These are phyloP conservation scores for Chloebia gouldiae DNA, from an alignment of 2,113 vertebrate genomes.

Conservation along the genomic window DNA sequence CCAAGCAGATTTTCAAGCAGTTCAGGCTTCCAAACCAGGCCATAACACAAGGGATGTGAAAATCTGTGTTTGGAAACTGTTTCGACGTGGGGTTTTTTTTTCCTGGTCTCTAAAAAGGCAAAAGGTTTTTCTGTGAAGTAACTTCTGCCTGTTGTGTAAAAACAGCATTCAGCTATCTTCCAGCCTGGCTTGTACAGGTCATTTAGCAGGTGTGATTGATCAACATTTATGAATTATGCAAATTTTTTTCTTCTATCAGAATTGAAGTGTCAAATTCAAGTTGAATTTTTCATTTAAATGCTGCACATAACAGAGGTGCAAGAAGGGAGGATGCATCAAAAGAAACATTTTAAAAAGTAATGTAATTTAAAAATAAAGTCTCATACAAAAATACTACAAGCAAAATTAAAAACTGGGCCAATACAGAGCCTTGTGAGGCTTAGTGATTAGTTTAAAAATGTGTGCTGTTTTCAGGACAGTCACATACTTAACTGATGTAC, in stretches of 20 bases:
- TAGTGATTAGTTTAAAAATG: not conserved
- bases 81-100: not conserved
- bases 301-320: not conserved
- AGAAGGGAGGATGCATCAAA: not conserved
- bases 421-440: not conserved
- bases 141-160: not conserved
- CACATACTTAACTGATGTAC: not conserved
- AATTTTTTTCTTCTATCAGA: not conserved
- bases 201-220: not conserved
- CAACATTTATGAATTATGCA: not conserved
- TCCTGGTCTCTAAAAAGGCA: not conserved
- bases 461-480: rapidly evolving
- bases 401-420: not conserved
- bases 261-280: not conserved
- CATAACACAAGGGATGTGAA: constrained; percentile 34
- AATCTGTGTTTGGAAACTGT: constrained; percentile 27
- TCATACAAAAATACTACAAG: not conserved
- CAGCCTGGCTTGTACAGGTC: not conserved
- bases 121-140: not conserved
- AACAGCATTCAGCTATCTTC: not conserved
- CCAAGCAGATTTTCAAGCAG: constrained; percentile 35
- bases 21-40: constrained; percentile 46
- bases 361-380: not conserved
- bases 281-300: not conserved
- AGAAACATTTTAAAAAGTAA: not conserved